Base-by-base conservation (phyloP, 2,888 invertebrate genomes). In the Eueremaeus valkanovi region DNA sequence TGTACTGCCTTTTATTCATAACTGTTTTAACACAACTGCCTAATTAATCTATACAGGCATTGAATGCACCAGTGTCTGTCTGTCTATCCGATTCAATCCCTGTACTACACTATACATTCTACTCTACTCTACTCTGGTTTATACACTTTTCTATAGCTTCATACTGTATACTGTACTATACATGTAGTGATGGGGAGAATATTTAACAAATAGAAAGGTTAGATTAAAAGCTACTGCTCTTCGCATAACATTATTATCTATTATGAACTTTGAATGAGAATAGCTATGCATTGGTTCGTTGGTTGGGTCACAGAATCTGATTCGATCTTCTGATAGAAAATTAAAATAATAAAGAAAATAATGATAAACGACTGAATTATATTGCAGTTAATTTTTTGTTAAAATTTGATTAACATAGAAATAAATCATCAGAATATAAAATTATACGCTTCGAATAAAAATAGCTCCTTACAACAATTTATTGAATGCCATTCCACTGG, bases 21-120 rank as follows among this genome's bases (percentile, higher is more conserved):
- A 70, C 70, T 70, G 70, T 70, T 70, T 70, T 70, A 70, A 70
- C 70, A 70, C 70, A 70, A 70, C 70, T 70, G n/a, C 40, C 70
- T 70, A 70, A 70, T 70, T 70, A 70, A 70, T 27, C 70, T 40
- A 66, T 66, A 70, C 70, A 45, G 13, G n/a, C 40, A 42, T 42
- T 70, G 11, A 70, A 40, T n/a, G n/a, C n/a, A n/a, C n/a, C n/a
- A n/a, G n/a, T n/a, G n/a, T n/a, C n/a, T n/a, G n/a, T n/a, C n/a
- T n/a, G n/a, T n/a, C n/a, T n/a, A n/a, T n/a, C n/a, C n/a, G n/a
- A n/a, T n/a, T n/a, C n/a, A n/a, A n/a, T n/a, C n/a, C n/a, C n/a
- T n/a, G n/a, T n/a, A n/a, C n/a, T n/a, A n/a, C n/a, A n/a, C n/a
- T n/a, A n/a, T n/a, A n/a, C n/a, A n/a, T n/a, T n/a, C n/a, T n/a